phyloP scores from a whole-genome alignment of 2,888 invertebrate species.

The Caenorhabditis angaria region DNA sequence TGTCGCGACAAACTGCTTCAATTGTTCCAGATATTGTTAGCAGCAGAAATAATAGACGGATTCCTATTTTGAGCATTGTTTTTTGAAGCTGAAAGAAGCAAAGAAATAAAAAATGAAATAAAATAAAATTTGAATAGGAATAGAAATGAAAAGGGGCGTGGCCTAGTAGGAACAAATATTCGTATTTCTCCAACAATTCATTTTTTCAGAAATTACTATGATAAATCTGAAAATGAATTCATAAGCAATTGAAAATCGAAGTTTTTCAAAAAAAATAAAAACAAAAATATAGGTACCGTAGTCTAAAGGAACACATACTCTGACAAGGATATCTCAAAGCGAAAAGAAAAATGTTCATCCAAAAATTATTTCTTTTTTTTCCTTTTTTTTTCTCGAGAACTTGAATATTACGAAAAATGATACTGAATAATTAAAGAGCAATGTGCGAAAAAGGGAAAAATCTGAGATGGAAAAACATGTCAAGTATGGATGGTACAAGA shows the following conservation, averaged over 20 bases:
- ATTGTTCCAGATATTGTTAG: neutral
- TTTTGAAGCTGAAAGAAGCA: too few species aligned
- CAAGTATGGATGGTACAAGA: neutral
- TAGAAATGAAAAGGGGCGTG: neutral
- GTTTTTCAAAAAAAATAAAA: too few species aligned
- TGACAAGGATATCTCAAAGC: too few species aligned
- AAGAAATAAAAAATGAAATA: too few species aligned
- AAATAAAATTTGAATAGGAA: neutral
- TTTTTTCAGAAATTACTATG: too few species aligned
- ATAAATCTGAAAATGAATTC: too few species aligned
- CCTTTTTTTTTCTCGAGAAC: neutral
- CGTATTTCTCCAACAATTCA: too few species aligned
- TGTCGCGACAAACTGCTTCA: slow-evolving; percentile 41
- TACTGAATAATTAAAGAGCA: neutral
- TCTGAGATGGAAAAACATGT: neutral
- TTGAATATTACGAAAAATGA: neutral
- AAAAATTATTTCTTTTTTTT: too few species aligned
- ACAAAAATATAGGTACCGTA: too few species aligned
- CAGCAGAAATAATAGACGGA: neutral
- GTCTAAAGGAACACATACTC: too few species aligned
- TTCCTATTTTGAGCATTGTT: neutral
- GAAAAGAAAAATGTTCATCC: too few species aligned
- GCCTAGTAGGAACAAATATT: neutral
- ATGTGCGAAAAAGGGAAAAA: neutral
- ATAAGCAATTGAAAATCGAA: too few species aligned